A percentile compares a stretch with the other conserved stretches of the same genome.
These are phyloP conservation scores for Phenganax marumi DNA, from an alignment of 92 coral and sea anemone species.

Conservation along the genomic window DNA sequence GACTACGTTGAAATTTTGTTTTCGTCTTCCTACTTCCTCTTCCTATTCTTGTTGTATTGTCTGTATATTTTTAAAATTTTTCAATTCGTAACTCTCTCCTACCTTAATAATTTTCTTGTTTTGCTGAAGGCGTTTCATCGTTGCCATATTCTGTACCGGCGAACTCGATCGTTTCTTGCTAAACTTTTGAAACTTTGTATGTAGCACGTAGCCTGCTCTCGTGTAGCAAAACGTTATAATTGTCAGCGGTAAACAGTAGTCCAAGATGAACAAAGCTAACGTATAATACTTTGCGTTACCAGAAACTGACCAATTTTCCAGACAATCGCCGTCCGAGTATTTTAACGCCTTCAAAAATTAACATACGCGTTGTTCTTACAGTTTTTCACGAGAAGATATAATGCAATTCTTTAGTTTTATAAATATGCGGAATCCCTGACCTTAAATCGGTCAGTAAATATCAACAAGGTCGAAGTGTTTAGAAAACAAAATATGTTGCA, in stretches of 20 bases:
- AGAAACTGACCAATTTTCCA: conserved; percentile 12
- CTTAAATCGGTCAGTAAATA: no score
- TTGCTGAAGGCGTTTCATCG: conserved; percentile 35
- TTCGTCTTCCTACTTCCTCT: no score
- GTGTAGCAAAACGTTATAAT: conserved; percentile 24
- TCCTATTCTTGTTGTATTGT: no score
- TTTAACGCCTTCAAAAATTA: background rate
- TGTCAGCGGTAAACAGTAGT: conserved; percentile 33
- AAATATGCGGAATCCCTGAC: no score
- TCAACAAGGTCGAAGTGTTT: no score
- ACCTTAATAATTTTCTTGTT: conserved; percentile 50
- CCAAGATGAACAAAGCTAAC: conserved; percentile 15
- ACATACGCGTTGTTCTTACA: no score
- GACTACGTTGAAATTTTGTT: no score
- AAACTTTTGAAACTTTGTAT: background rate
- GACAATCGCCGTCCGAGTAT: background rate
- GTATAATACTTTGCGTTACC: conserved; percentile 19
- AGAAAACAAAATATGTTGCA: no score
- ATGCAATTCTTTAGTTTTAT: no score
- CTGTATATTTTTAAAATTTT: no score
- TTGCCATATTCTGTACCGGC: background rate
- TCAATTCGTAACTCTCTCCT: background rate
- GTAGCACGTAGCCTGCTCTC: conserved; percentile 16
- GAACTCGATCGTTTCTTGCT: background rate
- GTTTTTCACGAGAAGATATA: no score